Evolutionary conservation across 92 coral and sea anemone species (phyloP).

Genomic region (Diadumene lineata): DNA sequence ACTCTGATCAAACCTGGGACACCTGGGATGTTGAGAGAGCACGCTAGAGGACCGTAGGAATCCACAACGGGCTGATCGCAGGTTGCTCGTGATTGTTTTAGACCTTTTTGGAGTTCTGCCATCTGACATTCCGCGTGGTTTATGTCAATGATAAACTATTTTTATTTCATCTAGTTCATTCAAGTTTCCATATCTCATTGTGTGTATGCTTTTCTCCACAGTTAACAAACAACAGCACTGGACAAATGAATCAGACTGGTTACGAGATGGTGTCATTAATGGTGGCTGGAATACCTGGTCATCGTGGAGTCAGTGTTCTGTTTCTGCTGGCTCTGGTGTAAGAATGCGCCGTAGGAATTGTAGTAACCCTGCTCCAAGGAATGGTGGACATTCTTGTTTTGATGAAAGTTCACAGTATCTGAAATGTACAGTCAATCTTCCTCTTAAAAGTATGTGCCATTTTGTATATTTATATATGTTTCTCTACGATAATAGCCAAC

Average conservation of each 20-base stretch:
- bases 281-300: slow-evolving; percentile 91
- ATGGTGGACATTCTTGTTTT: slow-evolving; percentile 77
- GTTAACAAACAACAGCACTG: slow-evolving; percentile 39
- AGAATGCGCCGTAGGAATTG: slow-evolving; percentile 61
- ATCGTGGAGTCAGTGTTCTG: slow-evolving; percentile 71
- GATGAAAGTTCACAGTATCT: slow-evolving; percentile 47
- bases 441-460: slow-evolving; percentile 63
- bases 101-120: too few species aligned
- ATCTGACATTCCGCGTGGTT: too few species aligned
- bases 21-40: too few species aligned
- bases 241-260: slow-evolving; percentile 64
- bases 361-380: slow-evolving; percentile 67
- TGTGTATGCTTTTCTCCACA: neutral
- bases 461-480: too few species aligned
- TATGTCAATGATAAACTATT: too few species aligned
- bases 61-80: too few species aligned
- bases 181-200: neutral
- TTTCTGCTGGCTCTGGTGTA: slow-evolving; percentile 51
- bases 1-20: too few species aligned
- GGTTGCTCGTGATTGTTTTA: too few species aligned
- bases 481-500: too few species aligned
- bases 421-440: slow-evolving; percentile 39
- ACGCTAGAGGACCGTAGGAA: too few species aligned
- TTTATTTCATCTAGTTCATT: too few species aligned
- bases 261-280: slow-evolving; percentile 76